Evolutionary conservation across 2,888 invertebrate species (phyloP).

Genomic region (Heteromyza rotundicornis): DNA sequence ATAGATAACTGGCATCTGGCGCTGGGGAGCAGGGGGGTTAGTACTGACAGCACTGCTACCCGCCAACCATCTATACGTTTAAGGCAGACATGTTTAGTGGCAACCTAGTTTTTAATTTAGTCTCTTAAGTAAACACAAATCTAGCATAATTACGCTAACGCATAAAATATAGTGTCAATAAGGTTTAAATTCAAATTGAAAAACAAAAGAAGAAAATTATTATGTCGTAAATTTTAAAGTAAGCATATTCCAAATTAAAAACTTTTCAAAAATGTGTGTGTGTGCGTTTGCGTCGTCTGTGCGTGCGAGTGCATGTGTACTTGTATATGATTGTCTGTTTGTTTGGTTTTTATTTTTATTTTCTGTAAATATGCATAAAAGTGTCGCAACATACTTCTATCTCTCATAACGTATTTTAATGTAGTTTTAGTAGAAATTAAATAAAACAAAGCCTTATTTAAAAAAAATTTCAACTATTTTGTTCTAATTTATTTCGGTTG

Average conservation of each 20-base stretch:
- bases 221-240: slow-evolving; percentile 1
- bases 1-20: too few relatives aligned
- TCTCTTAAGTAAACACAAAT: not conserved
- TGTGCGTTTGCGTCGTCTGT: too few relatives aligned
- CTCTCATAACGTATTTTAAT: not conserved
- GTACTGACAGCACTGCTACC: too few relatives aligned
- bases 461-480: slow-evolving; percentile 23
- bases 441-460: slow-evolving; percentile 36
- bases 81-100: too few relatives aligned
- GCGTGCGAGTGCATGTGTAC: too few relatives aligned
- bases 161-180: too few relatives aligned
- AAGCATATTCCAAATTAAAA: slow-evolving; percentile 21
- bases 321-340: too few relatives aligned
- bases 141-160: not conserved
- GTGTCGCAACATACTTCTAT: slow-evolving; percentile 31
- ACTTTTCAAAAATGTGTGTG: not conserved
- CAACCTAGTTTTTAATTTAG: slow-evolving; percentile 28
- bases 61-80: too few relatives aligned
- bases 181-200: too few relatives aligned
- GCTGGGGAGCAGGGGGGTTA: too few relatives aligned
- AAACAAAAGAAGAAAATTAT: slow-evolving; percentile 13
- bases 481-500: not conserved
- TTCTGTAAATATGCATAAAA: slow-evolving; percentile 21
- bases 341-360: not conserved
- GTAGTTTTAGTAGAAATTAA: slow-evolving; percentile 28